Conservation (phyloP, 2,888 invertebrate species). For the Amblyteles armatorius region DNA sequence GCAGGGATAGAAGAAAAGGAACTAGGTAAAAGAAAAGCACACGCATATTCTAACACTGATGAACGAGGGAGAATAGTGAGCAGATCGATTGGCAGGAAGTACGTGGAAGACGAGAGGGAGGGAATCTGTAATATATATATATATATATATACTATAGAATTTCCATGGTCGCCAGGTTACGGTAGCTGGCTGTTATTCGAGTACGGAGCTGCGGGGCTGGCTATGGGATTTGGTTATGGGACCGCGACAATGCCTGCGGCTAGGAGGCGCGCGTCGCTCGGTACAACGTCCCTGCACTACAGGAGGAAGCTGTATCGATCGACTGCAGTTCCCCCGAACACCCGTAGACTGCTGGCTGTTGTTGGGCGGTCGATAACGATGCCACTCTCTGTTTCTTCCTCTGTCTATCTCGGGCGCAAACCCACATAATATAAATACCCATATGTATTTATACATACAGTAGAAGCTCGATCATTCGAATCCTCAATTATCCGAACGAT, state of each 20-base stretch:
- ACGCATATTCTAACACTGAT: not conserved
- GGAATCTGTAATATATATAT: not conserved
- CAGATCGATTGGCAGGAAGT: too few species aligned
- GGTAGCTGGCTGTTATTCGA: slow-evolving; percentile 8
- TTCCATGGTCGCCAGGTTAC: slow-evolving; percentile 68
- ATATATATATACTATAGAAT: slow-evolving; percentile 64
- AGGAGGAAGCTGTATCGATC: slow-evolving; percentile 51
- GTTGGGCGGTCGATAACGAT: slow-evolving; percentile 81
- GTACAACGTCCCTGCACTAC: slow-evolving; percentile 12
- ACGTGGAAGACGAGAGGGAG: not conserved
- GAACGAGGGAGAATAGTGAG: not conserved
- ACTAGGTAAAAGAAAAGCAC: too few species aligned
- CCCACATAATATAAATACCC: not conserved
- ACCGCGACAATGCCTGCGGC: slow-evolving; percentile 8
- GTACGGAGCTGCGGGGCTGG: not conserved
- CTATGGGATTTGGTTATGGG: slow-evolving; percentile 4
- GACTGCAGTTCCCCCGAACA: slow-evolving; percentile 21
- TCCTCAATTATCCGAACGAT: too few species aligned
- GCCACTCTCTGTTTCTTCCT: slow-evolving; percentile 56
- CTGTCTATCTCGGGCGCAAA: not conserved
- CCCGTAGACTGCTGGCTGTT: slow-evolving; percentile 71
- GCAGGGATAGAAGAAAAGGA: too few species aligned
- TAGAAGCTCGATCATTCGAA: too few species aligned
- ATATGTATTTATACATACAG: not conserved
- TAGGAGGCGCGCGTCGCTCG: slow-evolving; percentile 9